Conservation (phyloP, 2,888 invertebrate genomes). For the Aleiodes alternator region DNA sequence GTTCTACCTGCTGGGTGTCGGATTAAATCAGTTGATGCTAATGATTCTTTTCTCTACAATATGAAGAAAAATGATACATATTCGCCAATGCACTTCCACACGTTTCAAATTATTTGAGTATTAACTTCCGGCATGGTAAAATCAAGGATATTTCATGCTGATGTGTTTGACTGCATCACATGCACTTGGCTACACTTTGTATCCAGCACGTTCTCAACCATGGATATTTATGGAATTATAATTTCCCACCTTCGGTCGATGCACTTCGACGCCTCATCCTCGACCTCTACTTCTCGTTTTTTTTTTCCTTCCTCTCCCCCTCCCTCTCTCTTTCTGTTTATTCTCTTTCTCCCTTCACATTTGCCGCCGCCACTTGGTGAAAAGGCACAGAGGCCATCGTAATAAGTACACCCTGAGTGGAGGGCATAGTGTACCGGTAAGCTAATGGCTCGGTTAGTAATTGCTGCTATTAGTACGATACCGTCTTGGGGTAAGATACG, state of each 20-base stretch:
- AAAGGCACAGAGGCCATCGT: constrained; percentile 42
- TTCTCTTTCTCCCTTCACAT: constrained; percentile 16
- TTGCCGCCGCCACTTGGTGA: constrained; percentile 25
- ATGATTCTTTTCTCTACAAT: background rate
- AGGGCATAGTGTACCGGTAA: constrained; percentile 48
- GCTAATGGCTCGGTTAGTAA: constrained; percentile 62
- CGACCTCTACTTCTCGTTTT: constrained; percentile 14
- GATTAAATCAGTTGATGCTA: constrained; percentile 35
- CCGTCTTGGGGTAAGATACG: constrained; percentile 43
- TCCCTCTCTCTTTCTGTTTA: background rate
- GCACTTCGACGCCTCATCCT: constrained; percentile 35
- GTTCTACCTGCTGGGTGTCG: constrained; percentile 37
- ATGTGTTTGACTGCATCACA: constrained; percentile 5
- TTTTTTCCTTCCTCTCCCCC: background rate
- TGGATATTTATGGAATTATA: constrained; percentile 46
- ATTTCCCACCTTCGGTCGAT: constrained; percentile 43
- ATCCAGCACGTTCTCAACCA: constrained; percentile 34
- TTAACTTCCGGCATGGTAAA: constrained; percentile 35
- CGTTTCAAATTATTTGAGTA: constrained; percentile 35
- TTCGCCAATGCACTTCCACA: constrained; percentile 2
- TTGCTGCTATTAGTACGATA: constrained; percentile 61
- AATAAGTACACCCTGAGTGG: constrained; percentile 39
- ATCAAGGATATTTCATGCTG: constrained; percentile 22
- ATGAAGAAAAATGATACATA: background rate
- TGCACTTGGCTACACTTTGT: no score